Percentiles rank a stretch among this genome's conserved stretches.
Evolutionary conservation across 2,113 vertebrate genomes (phyloP).

Genomic region (Serinus canaria): DNA sequence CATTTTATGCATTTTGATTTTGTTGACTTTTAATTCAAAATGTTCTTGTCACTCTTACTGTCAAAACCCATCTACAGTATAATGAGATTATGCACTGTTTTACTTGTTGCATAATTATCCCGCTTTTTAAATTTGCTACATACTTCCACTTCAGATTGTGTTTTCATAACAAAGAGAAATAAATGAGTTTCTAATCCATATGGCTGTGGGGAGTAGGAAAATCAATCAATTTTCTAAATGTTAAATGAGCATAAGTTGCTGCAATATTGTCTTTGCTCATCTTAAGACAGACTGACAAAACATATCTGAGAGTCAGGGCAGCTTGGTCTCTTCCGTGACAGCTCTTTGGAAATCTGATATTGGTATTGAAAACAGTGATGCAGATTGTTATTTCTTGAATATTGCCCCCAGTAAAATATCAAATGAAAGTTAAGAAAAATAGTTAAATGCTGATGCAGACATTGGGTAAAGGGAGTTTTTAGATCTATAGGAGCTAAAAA

Average conservation of each 20-base stretch:
- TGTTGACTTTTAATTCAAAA: slow-evolving; percentile 34
- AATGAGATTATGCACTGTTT: slow-evolving; percentile 15
- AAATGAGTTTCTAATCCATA: slow-evolving; percentile 18
- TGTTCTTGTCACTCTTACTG: neutral
- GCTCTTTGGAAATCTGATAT: neutral
- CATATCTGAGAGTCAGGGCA: neutral
- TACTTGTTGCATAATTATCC: slow-evolving; percentile 18
- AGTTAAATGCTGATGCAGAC: neutral
- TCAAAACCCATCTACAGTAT: neutral
- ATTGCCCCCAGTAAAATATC: neutral
- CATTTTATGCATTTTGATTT: slow-evolving; percentile 9
- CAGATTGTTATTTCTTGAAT: neutral
- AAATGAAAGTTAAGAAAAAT: neutral
- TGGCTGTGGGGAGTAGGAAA: neutral
- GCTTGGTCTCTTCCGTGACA: neutral
- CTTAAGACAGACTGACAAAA: neutral
- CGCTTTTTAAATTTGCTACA: neutral
- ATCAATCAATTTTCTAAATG: neutral
- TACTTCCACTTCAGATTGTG: neutral
- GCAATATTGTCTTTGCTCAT: neutral
- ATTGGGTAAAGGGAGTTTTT: neutral
- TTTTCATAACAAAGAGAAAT: slow-evolving; percentile 32
- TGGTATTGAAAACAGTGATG: neutral
- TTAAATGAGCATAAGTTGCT: neutral
- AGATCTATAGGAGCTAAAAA: neutral